Base-by-base conservation (phyloP, 2,888 invertebrate genomes). In the Erannis defoliaria region DNA sequence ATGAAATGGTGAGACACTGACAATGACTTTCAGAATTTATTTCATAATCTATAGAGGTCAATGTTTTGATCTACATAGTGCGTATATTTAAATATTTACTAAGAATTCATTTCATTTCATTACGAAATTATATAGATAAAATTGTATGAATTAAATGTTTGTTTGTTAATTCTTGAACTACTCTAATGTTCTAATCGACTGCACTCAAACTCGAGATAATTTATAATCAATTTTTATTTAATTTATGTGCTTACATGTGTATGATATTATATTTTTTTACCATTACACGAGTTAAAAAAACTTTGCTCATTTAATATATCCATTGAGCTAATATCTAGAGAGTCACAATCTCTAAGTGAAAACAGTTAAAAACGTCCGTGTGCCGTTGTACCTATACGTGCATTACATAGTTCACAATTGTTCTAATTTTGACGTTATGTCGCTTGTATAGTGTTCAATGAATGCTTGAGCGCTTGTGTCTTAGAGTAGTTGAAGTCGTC, bases 11-110 rank as follows among this genome's bases (percentile, higher is more conserved):
- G 1, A 55, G 66, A 60, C 62, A 63, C 14, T 68, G 68, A 57
- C 64, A 66, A 23, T 70, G 63, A 68, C 59, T 58, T 33, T 33
- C 23, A 14, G 12, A 26, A 18, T 29, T 26, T 38, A 12, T 38
- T 19, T 51, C 26, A 29, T 31, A 31, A 51, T 46, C 48, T 42
- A 62, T 60, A 51, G 42, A 65, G 65, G 61, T 57, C 54, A 56
- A 64, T 62, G 56, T 48, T 54, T 46, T 33, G 29, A 55, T 59
- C 4, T 58, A 40, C 23, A 51, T 53, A 46, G 14, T n/a, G 8
- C 9, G 5, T 19, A 9, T 23, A 37, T 49, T 42, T 14, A 2
- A 16, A 35, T 49, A 6, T 14, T 40, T 12, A 26, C 8, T 35
- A 31, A 19, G 18, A 38, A 40, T 29, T 12, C 18, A 38, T 10